Percentiles rank a stretch among this genome's conserved stretches.
These are phyloP conservation scores for Megalops cyprinoides DNA, from an alignment of 2,797 vertebrate genomes.

Conservation along the genomic window DNA sequence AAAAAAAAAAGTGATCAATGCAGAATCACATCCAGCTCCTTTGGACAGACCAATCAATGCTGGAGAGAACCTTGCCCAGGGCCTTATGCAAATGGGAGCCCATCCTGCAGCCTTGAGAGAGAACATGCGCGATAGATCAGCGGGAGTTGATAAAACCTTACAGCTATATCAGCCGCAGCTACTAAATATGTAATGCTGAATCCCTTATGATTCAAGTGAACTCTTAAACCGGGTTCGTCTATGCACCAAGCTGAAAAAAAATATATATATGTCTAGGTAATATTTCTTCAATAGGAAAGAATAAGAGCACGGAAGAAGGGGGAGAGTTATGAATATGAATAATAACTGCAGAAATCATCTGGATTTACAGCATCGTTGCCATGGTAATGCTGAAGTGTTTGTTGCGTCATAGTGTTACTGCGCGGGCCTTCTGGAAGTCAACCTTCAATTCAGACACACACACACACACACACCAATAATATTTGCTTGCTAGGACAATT, in stretches of 20 bases:
- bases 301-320: not conserved
- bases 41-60: conserved; percentile 98
- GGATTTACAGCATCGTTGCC: conserved; percentile 69
- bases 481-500: no score
- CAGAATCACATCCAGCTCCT: not conserved
- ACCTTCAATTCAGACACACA: not conserved
- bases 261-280: no score
- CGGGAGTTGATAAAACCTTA: conserved; percentile 90
- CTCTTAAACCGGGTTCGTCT: conserved; percentile 58
- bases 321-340: not conserved
- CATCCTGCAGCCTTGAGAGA: conserved; percentile 89
- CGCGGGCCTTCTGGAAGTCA: not conserved
- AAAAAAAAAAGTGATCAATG: not conserved
- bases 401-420: not conserved
- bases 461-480: no score
- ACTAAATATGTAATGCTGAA: conserved; percentile 98
- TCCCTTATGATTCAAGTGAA: conserved; percentile 80
- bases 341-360: not conserved
- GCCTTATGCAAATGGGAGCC: conserved; percentile 99
- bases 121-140: conserved; percentile 98
- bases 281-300: not conserved
- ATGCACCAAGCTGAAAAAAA: not conserved
- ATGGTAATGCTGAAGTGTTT: conserved; percentile 60
- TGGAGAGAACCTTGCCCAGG: conserved; percentile 99
- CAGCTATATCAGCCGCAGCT: conserved; percentile 83